phyloP scores from a whole-genome alignment of 2,113 vertebrate species.

The Tapirus terrestris region DNA sequence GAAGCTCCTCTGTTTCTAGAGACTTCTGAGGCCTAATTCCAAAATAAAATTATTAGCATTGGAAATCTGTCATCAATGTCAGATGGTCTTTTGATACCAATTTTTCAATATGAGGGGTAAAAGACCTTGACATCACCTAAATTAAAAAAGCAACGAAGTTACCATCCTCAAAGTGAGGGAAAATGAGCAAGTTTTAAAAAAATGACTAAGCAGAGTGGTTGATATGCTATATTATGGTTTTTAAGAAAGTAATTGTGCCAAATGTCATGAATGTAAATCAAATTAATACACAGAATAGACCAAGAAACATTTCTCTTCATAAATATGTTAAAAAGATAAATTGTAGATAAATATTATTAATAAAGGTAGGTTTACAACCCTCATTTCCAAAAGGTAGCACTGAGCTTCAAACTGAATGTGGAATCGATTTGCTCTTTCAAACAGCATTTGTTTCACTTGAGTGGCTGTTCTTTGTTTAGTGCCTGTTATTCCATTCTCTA shows the following conservation, averaged over 20 bases:
- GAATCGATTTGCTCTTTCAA: background rate
- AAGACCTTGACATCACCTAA: background rate
- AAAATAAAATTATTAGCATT: conserved; percentile 56
- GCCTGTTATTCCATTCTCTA: background rate
- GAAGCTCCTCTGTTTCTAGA: conserved; percentile 95
- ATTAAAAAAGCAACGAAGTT: background rate
- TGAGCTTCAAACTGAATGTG: background rate
- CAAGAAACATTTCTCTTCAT: background rate
- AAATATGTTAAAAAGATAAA: background rate
- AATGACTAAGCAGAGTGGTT: background rate
- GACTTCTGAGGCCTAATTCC: conserved; percentile 94
- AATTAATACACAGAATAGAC: background rate
- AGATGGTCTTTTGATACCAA: background rate
- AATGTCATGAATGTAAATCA: background rate
- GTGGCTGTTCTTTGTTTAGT: background rate
- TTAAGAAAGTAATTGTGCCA: background rate
- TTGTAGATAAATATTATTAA: background rate
- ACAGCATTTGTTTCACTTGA: background rate
- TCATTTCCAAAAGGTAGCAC: background rate
- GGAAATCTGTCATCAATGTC: conserved; percentile 44
- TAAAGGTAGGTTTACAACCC: background rate
- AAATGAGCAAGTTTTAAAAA: background rate
- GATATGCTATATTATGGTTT: background rate
- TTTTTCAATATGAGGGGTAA: conserved; percentile 4
- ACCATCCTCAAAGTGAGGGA: background rate